Conservation (phyloP, 2,888 invertebrate species). For the Ferdinandea cuprea region DNA sequence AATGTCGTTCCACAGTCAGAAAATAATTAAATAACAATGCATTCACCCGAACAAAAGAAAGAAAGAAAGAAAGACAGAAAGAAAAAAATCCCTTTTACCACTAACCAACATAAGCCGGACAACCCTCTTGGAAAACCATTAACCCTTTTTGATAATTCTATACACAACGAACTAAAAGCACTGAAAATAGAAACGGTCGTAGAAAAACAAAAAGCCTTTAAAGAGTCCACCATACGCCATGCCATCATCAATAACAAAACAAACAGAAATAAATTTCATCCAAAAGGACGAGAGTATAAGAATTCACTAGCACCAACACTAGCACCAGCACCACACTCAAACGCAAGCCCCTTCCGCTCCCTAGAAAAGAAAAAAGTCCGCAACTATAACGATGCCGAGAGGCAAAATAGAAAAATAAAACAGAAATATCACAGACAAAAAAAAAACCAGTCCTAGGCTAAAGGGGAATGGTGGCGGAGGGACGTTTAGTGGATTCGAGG, state of each 20-base stretch:
- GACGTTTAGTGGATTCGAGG: conserved; percentile 17
- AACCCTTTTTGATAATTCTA: conserved; percentile 4
- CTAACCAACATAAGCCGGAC: background rate
- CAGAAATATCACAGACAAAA: conserved; percentile 30
- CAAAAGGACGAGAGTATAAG: conserved; percentile 18
- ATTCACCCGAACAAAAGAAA: conserved; percentile 15
- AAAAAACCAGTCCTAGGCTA: conserved; percentile 53
- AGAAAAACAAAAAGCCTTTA: conserved; percentile 26
- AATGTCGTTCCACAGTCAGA: too few species aligned
- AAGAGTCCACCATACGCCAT: conserved; percentile 22
- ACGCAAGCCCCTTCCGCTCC: background rate
- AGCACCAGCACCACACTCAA: background rate
- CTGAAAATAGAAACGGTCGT: conserved; percentile 24
- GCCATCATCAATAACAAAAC: conserved; percentile 21
- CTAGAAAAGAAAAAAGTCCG: background rate
- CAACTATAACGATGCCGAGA: conserved; percentile 32
- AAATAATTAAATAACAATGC: background rate
- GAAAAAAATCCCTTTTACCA: background rate
- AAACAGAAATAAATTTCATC: conserved; percentile 7
- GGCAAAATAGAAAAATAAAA: background rate
- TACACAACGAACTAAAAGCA: conserved; percentile 17
- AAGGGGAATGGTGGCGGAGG: too few species aligned
- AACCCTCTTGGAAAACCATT: background rate
- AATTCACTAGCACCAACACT: too few species aligned
- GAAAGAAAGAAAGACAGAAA: background rate